Evolutionary conservation across 2,888 invertebrate genomes (phyloP).

Genomic region (Isoperla grammatica): DNA sequence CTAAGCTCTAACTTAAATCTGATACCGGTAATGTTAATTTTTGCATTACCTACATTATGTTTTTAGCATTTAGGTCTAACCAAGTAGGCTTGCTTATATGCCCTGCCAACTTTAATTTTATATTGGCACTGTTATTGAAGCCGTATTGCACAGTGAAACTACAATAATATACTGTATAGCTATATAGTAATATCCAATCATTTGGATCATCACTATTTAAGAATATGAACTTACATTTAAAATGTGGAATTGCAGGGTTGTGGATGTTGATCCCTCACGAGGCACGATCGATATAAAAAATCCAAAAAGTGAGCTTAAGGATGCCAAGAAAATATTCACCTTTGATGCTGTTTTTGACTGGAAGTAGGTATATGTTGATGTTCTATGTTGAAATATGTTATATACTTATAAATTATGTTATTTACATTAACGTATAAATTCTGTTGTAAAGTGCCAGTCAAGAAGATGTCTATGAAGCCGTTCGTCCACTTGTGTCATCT

Average conservation of each 20-base stretch:
- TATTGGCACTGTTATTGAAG: no score
- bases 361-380: slow-evolving; percentile 47
- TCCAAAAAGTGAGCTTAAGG: slow-evolving; percentile 64
- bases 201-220: no score
- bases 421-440: not conserved
- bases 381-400: slow-evolving; percentile 3
- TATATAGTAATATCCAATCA: no score
- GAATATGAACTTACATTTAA: no score
- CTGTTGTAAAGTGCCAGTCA: slow-evolving; percentile 65
- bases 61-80: no score
- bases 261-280: slow-evolving; percentile 76
- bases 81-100: no score
- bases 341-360: slow-evolving; percentile 97
- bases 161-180: no score
- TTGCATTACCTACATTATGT: no score
- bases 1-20: no score
- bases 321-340: slow-evolving; percentile 88
- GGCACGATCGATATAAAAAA: slow-evolving; percentile 89
- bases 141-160: no score
- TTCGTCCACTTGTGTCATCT: slow-evolving; percentile 88
- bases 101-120: no score
- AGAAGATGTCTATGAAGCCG: slow-evolving; percentile 90
- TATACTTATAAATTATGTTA: not conserved
- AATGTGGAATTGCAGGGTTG: slow-evolving; percentile 50
- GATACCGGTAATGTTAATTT: no score